Conservation (phyloP, 2,888 invertebrate species). For the Drosophila paranaensis region DNA sequence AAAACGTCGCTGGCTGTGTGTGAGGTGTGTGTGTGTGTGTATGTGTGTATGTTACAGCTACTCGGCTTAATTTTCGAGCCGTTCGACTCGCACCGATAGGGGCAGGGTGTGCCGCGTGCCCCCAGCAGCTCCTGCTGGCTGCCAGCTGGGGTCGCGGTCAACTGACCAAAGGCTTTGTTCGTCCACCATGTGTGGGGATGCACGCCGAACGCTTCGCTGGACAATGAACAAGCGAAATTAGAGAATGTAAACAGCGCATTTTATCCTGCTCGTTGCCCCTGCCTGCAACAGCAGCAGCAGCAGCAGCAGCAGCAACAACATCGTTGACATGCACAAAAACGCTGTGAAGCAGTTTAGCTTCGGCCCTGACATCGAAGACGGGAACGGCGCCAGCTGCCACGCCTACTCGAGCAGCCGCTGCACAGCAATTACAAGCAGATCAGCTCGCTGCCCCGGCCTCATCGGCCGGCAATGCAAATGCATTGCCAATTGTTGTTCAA, state of each 20-base stretch:
- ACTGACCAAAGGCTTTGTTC: conserved; percentile 69
- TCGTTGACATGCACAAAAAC: conserved; percentile 41
- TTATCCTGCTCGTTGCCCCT: conserved; percentile 75
- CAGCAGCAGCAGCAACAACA: conserved; percentile 25
- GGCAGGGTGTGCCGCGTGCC: conserved; percentile 1
- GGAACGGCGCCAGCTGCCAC: conserved; percentile 50
- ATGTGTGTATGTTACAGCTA: conserved; percentile 42
- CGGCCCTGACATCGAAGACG: conserved; percentile 41
- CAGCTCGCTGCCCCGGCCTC: conserved; percentile 4
- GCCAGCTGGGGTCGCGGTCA: conserved; percentile 57
- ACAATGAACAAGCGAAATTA: conserved; percentile 81
- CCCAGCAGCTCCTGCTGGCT: conserved; percentile 7
- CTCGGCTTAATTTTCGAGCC: conserved; percentile 74
- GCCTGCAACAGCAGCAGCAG: conserved; percentile 19
- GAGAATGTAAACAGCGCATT: conserved; percentile 80
- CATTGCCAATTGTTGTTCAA: conserved; percentile 34
- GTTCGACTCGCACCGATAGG: conserved; percentile 46
- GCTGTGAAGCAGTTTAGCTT: conserved; percentile 64
- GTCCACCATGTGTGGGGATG: conserved; percentile 49
- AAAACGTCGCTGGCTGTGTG: conserved; percentile 35
- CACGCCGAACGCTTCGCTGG: conserved; percentile 77
- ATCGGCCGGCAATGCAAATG: no score
- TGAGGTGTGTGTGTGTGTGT: conserved; percentile 1
- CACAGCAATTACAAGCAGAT: conserved; percentile 49
- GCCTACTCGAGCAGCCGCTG: conserved; percentile 61